These are phyloP conservation scores for Drosophila auraria DNA, from an alignment of 1,140 invertebrate species.

Conservation along the genomic window DNA sequence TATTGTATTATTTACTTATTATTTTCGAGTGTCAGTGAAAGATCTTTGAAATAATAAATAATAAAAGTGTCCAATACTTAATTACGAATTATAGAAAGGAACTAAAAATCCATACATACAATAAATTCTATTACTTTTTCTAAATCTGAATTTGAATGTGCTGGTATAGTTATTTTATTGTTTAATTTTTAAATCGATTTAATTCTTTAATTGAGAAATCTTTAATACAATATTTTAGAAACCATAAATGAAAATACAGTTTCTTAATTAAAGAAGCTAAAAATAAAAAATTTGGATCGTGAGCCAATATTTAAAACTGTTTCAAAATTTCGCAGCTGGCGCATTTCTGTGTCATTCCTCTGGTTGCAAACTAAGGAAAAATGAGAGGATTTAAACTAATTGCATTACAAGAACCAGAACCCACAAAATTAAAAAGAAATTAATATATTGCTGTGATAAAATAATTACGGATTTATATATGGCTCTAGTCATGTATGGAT, in stretches of 20 bases:
- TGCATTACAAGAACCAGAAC: constrained; percentile 1
- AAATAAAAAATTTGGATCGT: neutral
- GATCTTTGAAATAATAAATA: neutral
- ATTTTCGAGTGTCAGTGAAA: neutral
- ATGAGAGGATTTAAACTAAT: neutral
- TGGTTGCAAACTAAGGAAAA: neutral
- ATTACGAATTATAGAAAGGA: neutral
- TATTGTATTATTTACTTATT: constrained; percentile 5
- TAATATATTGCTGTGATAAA: constrained; percentile 43
- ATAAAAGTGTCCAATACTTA: neutral
- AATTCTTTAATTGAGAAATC: neutral
- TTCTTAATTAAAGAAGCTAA: neutral
- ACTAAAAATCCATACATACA: neutral
- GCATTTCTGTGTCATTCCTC: neutral
- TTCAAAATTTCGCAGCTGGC: neutral
- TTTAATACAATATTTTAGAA: neutral
- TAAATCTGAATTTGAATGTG: neutral
- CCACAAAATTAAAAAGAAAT: constrained; percentile 10
- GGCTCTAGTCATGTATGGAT: constrained; percentile 31
- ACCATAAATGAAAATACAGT: too few relatives aligned
- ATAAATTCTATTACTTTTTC: neutral
- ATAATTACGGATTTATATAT: constrained; percentile 48
- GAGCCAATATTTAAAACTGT: neutral
- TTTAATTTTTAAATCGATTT: neutral
- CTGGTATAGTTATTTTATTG: neutral